These are phyloP conservation scores for Electrona antarctica DNA, from an alignment of 2,113 vertebrate genomes.

Conservation along the genomic window DNA sequence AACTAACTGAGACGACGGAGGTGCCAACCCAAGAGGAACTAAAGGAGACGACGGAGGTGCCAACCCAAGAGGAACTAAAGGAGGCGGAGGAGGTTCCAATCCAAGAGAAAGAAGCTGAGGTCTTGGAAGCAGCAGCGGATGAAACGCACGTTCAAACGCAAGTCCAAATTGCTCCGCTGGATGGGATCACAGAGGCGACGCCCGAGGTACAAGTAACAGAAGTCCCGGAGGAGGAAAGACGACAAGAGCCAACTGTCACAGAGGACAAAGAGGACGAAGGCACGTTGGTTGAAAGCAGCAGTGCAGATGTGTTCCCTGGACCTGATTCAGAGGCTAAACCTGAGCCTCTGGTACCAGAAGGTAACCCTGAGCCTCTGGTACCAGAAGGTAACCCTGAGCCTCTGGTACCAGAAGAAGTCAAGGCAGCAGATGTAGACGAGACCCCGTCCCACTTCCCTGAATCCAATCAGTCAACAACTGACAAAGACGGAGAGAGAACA, in stretches of 20 bases:
- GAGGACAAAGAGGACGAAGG: slow-evolving; percentile 22
- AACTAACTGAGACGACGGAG: slow-evolving; percentile 10
- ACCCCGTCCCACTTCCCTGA: slow-evolving; percentile 26
- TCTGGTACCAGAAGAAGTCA: slow-evolving; percentile 9
- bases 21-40: background rate
- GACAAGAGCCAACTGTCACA: background rate
- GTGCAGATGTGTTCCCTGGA: background rate
- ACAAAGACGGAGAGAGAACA: slow-evolving; percentile 20
- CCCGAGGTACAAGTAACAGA: background rate
- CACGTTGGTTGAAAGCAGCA: background rate
- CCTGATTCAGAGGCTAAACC: slow-evolving; percentile 29
- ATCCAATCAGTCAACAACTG: background rate
- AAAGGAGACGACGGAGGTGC: background rate
- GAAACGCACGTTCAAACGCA: slow-evolving; percentile 55
- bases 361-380: background rate
- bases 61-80: background rate
- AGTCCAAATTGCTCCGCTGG: slow-evolving; percentile 57
- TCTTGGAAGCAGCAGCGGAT: slow-evolving; percentile 37
- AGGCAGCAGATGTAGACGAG: slow-evolving; percentile 10
- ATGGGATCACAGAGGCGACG: slow-evolving; percentile 18
- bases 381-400: slow-evolving; percentile 2
- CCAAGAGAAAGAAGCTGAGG: slow-evolving; percentile 17
- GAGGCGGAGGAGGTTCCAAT: too few relatives aligned
- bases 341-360: slow-evolving; percentile 17
- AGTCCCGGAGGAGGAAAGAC: slow-evolving; percentile 5